These are phyloP conservation scores for Masticophis lateralis DNA, from an alignment of 2,797 vertebrate genomes.

Conservation along the genomic window DNA sequence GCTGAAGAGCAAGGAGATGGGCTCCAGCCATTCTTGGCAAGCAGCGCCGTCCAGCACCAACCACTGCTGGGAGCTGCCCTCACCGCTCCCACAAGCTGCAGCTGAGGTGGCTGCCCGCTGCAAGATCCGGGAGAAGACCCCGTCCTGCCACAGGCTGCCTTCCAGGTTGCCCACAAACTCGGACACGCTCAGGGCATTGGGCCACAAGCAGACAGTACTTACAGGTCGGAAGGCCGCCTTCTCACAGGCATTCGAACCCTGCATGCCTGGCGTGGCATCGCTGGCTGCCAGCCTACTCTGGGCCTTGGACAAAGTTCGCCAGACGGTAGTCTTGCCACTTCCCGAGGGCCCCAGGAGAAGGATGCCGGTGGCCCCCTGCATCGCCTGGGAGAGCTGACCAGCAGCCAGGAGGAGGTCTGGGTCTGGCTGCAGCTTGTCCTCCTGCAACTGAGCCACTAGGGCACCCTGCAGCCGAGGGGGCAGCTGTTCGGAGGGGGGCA, in stretches of 20 bases:
- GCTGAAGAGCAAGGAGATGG: conserved; percentile 70
- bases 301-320: conserved; percentile 74
- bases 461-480: conserved; percentile 55
- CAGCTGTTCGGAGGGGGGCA: conserved; percentile 51
- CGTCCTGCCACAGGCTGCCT: conserved; percentile 73
- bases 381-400: conserved; percentile 73
- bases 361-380: conserved; percentile 68
- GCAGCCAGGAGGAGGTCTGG: conserved; percentile 59
- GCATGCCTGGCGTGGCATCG: background rate
- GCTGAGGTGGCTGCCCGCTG: background rate
- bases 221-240: conserved; percentile 49
- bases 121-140: conserved; percentile 68
- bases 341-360: conserved; percentile 82
- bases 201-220: conserved; percentile 76
- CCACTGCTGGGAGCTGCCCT: conserved; percentile 69
- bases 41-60: conserved; percentile 81
- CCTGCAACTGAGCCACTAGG: conserved; percentile 69
- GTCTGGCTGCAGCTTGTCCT: conserved; percentile 62
- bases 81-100: background rate
- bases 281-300: conserved; percentile 69
- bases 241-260: accelerated
- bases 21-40: conserved; percentile 76
- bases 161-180: conserved; percentile 77
- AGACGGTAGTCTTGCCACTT: conserved; percentile 83
- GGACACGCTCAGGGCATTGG: conserved; percentile 75